Evolutionary conservation across 2,797 vertebrate species (phyloP).

Genomic region (Myotis myotis): DNA sequence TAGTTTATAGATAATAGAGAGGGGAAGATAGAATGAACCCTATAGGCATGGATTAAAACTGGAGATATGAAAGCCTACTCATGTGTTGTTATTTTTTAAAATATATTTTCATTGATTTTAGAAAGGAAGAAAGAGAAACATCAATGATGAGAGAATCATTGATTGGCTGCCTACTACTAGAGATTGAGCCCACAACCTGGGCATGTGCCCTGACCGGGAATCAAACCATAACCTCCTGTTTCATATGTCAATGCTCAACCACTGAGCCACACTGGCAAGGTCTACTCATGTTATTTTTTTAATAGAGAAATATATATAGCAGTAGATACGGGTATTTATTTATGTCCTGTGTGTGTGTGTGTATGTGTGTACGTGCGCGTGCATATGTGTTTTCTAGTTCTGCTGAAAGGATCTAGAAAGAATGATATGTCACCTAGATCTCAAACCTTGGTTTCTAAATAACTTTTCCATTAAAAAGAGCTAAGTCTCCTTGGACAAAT

Average conservation of each 20-base stretch:
- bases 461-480: not conserved
- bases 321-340: not conserved
- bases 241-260: too few species aligned
- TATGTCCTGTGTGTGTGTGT: not conserved
- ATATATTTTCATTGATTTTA: too few species aligned
- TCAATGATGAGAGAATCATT: too few species aligned
- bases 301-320: not conserved
- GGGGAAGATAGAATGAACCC: not conserved
- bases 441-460: not conserved
- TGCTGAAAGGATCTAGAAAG: not conserved
- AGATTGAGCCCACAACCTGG: too few species aligned
- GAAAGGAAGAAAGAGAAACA: too few species aligned
- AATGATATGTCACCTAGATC: not conserved
- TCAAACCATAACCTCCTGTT: too few species aligned
- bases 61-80: not conserved
- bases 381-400: not conserved
- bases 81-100: not conserved
- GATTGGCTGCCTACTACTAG: too few species aligned
- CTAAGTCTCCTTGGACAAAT: not conserved
- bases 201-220: too few species aligned
- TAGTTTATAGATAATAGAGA: not conserved
- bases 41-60: not conserved
- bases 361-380: accelerated
- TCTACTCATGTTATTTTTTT: not conserved
- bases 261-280: not conserved